phyloP scores from a whole-genome alignment of 1,140 invertebrate species.

The Nixonia krombeini region DNA sequence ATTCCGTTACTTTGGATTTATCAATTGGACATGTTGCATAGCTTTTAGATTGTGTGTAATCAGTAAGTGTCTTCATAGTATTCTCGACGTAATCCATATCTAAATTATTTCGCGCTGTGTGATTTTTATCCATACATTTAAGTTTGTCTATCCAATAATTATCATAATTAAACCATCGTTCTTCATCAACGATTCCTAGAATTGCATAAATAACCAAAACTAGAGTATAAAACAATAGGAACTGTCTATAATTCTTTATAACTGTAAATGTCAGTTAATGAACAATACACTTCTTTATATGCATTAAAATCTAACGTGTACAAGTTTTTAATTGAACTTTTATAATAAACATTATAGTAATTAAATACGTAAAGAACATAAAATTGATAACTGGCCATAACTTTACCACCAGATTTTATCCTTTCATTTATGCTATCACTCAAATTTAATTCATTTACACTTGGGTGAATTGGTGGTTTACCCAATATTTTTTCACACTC shows the following conservation, averaged over 20 bases:
- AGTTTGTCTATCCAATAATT: slow-evolving; percentile 34
- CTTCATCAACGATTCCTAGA: slow-evolving; percentile 16
- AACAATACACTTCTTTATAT: too few relatives aligned
- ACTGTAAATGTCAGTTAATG: too few relatives aligned
- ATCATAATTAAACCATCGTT: slow-evolving; percentile 21
- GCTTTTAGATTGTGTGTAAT: slow-evolving; percentile 5
- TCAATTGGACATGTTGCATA: neutral
- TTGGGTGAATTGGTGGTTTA: neutral
- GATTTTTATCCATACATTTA: slow-evolving; percentile 15
- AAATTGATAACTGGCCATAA: too few relatives aligned
- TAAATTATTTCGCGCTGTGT: slow-evolving; percentile 15
- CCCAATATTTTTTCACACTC: too few relatives aligned
- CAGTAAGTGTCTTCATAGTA: slow-evolving; percentile 2
- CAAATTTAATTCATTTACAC: slow-evolving; percentile 12
- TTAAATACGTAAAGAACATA: too few relatives aligned
- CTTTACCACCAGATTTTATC: slow-evolving; percentile 14
- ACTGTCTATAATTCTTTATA: too few relatives aligned
- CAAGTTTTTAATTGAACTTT: too few relatives aligned
- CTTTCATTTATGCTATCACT: slow-evolving; percentile 14
- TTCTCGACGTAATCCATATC: slow-evolving; percentile 18
- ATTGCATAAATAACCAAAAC: neutral
- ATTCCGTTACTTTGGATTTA: neutral
- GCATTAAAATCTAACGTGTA: neutral
- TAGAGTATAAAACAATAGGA: too few relatives aligned
- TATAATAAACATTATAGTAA: too few relatives aligned